Evolutionary conservation across 2,113 vertebrate genomes (phyloP).

Genomic region (Petromus typicus): DNA sequence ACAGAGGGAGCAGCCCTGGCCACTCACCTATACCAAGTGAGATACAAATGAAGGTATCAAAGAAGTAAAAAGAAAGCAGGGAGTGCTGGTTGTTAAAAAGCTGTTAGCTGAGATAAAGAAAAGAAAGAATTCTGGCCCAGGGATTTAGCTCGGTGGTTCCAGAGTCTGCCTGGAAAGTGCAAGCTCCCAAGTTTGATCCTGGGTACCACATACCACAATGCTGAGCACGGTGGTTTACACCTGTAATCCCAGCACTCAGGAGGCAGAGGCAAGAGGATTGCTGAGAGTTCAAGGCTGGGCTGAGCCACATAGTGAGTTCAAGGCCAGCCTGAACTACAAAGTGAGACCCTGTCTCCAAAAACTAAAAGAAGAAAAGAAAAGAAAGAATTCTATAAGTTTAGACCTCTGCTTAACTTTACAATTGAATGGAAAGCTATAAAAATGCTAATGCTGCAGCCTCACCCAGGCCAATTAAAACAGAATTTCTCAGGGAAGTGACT

Average conservation of each 20-base stretch:
- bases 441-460: background rate
- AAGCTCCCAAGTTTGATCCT: too few relatives aligned
- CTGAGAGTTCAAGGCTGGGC: too few relatives aligned
- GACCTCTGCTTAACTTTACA: background rate
- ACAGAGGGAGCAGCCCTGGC: too few relatives aligned
- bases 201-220: too few relatives aligned
- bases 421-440: slow-evolving; percentile 33
- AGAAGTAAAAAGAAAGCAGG: background rate
- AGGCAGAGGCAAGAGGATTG: too few relatives aligned
- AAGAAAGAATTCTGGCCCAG: background rate
- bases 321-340: too few relatives aligned
- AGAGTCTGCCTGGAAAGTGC: too few relatives aligned
- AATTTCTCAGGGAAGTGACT: background rate
- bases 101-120: slow-evolving; percentile 17
- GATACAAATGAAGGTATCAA: slow-evolving; percentile 19
- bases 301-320: too few relatives aligned
- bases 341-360: too few relatives aligned
- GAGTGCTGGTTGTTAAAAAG: background rate
- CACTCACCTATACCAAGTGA: background rate
- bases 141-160: too few relatives aligned
- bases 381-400: background rate
- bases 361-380: background rate
- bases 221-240: too few relatives aligned
- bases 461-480: slow-evolving; percentile 17
- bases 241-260: too few relatives aligned